Percentiles rank a stretch among this genome's conserved stretches.
These are phyloP conservation scores for pig (Sus scrofa) DNA, from an alignment of 2,113 vertebrate genomes.

Conservation along the genomic window DNA sequence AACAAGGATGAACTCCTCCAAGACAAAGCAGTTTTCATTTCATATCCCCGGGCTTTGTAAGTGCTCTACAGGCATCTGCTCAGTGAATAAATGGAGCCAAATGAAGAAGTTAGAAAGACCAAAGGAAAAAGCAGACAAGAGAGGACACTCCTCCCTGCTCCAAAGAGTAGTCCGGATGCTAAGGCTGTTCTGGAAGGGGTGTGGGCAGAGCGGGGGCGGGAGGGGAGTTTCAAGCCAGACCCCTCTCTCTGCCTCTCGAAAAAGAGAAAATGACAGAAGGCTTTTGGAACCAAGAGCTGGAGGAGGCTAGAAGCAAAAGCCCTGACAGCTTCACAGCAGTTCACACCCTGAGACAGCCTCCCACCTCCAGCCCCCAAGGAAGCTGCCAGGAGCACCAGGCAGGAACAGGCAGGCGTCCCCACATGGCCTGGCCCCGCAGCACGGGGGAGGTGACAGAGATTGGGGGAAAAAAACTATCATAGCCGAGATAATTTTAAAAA, in stretches of 20 bases:
- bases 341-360: constrained; percentile 30
- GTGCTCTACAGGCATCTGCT: neutral
- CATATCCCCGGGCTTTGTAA: neutral
- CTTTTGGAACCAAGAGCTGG: constrained; percentile 46
- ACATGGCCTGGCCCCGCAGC: neutral
- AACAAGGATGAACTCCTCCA: neutral
- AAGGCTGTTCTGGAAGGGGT: neutral
- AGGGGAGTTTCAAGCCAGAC: neutral
- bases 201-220: neutral
- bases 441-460: constrained; percentile 30
- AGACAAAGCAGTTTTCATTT: neutral
- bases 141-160: neutral
- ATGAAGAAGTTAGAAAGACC: neutral
- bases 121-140: neutral
- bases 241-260: neutral
- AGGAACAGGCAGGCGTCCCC: neutral
- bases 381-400: constrained; percentile 49
- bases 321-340: constrained; percentile 2
- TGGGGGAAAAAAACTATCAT: neutral
- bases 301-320: constrained; percentile 17
- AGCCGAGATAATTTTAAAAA: constrained; percentile 78
- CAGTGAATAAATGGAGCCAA: neutral
- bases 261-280: neutral
- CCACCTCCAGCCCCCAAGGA: constrained; percentile 24
- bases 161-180: neutral